Conservation (phyloP, 1,140 invertebrate genomes). For the Eriosoma lanigerum region DNA sequence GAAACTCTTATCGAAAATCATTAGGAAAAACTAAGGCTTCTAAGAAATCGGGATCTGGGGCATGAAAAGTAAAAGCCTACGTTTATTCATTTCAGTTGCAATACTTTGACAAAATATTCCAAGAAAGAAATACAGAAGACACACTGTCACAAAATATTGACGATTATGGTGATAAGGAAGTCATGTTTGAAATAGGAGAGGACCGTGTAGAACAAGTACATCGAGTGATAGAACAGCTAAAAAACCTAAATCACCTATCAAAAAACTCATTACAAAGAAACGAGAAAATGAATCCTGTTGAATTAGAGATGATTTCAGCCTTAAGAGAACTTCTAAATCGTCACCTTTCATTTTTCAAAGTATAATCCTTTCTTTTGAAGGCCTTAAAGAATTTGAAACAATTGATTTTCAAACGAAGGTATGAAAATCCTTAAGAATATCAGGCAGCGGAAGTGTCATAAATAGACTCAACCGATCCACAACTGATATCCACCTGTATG, state of each 20-base stretch:
- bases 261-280: constrained; percentile 1
- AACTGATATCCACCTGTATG: neutral
- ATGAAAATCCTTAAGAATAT: neutral
- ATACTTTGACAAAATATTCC: constrained; percentile 7
- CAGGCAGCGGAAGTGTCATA: neutral
- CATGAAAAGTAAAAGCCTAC: neutral
- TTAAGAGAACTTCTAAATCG: neutral
- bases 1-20: constrained; percentile 5
- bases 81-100: constrained; percentile 18
- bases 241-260: neutral
- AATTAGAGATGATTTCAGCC: neutral
- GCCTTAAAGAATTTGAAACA: neutral
- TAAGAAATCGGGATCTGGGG: constrained; percentile 6
- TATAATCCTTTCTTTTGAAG: neutral
- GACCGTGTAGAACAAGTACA: neutral
- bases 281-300: neutral
- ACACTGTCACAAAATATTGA: neutral
- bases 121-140: constrained; percentile 11
- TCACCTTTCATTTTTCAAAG: constrained; percentile 17
- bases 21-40: constrained; percentile 5
- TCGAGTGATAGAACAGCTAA: neutral
- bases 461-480: neutral
- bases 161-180: neutral
- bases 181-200: neutral
- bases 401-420: constrained; percentile 19